Evolutionary conservation across 1,140 invertebrate genomes (phyloP).

Genomic region (Paracyclopina nana): DNA sequence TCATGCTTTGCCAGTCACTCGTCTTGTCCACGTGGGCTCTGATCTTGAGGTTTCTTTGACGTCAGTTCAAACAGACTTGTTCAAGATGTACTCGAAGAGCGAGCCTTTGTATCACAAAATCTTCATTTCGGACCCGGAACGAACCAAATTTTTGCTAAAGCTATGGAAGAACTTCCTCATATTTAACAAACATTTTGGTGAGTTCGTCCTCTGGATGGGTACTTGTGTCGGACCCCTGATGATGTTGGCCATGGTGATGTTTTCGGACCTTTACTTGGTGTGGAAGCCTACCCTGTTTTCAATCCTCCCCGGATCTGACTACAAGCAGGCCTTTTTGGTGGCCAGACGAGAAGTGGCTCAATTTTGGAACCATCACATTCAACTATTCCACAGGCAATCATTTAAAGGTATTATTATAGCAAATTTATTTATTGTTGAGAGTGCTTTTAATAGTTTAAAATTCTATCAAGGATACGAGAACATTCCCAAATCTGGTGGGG

Average conservation of each 20-base stretch:
- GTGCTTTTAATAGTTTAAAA: too few species aligned
- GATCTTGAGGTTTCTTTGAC: too few species aligned
- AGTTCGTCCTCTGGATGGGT: background rate
- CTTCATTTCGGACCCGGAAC: too few species aligned
- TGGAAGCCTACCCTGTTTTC: background rate
- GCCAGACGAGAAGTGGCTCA: background rate
- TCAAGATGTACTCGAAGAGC: too few species aligned
- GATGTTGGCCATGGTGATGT: background rate
- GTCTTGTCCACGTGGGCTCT: too few species aligned
- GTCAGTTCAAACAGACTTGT: too few species aligned
- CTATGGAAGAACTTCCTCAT: background rate
- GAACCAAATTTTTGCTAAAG: too few species aligned
- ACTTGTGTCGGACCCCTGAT: background rate
- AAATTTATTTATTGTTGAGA: too few species aligned
- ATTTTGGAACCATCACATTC: background rate
- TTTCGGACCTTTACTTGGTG: background rate
- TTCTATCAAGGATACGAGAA: constrained; percentile 55
- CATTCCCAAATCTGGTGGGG: constrained; percentile 64
- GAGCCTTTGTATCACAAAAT: background rate
- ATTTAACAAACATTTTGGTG: background rate
- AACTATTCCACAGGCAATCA: background rate
- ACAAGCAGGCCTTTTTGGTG: background rate
- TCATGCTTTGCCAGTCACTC: too few species aligned
- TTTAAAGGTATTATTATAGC: too few species aligned
- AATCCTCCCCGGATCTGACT: background rate